A percentile compares a stretch with the other conserved stretches of the same genome.
Evolutionary conservation across 2,113 vertebrate genomes (phyloP).

Genomic region (Terrapene triunguis): DNA sequence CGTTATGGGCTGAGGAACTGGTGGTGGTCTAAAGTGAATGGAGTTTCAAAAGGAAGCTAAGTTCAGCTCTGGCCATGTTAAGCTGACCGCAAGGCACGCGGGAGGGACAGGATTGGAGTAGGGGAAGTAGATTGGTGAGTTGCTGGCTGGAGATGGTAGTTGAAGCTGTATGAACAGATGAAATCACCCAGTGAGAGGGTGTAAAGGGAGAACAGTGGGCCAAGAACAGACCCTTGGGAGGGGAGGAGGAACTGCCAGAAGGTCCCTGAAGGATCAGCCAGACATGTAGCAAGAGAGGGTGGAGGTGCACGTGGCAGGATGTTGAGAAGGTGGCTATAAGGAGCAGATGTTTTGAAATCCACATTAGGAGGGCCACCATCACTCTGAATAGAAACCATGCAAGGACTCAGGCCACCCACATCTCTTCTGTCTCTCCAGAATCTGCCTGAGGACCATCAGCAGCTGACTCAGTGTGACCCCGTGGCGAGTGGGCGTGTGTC

Average conservation of each 20-base stretch:
- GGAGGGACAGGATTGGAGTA: not conserved
- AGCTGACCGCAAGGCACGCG: not conserved
- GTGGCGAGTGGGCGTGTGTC: conserved; percentile 73
- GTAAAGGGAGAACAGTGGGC: not conserved
- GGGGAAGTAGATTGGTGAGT: not conserved
- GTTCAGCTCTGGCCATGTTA: not conserved
- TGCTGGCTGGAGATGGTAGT: not conserved
- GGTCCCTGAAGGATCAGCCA: not conserved
- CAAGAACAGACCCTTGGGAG: rapidly evolving
- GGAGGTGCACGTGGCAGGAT: rapidly evolving
- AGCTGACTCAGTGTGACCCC: conserved; percentile 66
- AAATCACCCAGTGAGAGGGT: rapidly evolving
- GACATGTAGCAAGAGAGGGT: not conserved
- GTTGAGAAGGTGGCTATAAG: not conserved
- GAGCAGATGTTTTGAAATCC: not conserved
- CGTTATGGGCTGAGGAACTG: not conserved
- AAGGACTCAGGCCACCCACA: not conserved
- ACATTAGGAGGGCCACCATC: not conserved
- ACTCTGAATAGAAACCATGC: not conserved
- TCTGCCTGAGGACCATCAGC: conserved; percentile 58
- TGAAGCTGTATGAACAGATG: not conserved
- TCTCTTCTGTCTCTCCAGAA: not conserved
- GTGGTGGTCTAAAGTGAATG: not conserved
- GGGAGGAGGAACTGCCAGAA: not conserved
- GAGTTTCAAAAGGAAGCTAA: not conserved